These are phyloP conservation scores for Elysia crispata DNA, from an alignment of 2,888 invertebrate species.

Conservation along the genomic window DNA sequence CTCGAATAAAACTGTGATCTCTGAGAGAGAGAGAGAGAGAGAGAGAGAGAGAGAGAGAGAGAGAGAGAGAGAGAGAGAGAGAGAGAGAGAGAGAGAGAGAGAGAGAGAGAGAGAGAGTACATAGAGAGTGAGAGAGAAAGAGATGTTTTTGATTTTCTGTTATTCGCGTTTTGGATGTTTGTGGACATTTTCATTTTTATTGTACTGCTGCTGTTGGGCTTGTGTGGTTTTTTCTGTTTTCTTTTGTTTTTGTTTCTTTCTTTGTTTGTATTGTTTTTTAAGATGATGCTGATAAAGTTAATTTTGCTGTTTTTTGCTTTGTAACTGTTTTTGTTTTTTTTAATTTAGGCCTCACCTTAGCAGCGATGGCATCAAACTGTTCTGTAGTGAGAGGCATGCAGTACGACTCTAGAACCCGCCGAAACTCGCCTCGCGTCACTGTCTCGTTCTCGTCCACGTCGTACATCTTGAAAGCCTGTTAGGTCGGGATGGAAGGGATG, in stretches of 20 bases:
- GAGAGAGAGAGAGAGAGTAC: neutral
- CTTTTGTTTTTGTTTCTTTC: too few relatives aligned
- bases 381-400: conserved; percentile 73
- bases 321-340: too few relatives aligned
- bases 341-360: conserved; percentile 63
- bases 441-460: conserved; percentile 69
- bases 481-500: neutral
- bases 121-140: too few relatives aligned
- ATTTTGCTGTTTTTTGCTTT: too few relatives aligned
- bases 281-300: too few relatives aligned
- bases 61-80: conserved; percentile 27
- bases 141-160: too few relatives aligned
- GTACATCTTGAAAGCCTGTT: conserved; percentile 72
- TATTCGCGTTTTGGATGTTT: too few relatives aligned
- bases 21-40: conserved; percentile 14
- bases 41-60: conserved; percentile 25
- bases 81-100: neutral
- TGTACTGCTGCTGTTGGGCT: too few relatives aligned
- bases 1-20: too few relatives aligned
- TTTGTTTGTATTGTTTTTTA: too few relatives aligned
- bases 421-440: conserved; percentile 74
- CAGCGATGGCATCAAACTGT: conserved; percentile 72
- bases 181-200: too few relatives aligned
- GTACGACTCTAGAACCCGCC: conserved; percentile 72
- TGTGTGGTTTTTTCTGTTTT: too few relatives aligned